Percentiles rank a stretch among this genome's conserved stretches.
Conservation (phyloP, 2,888 invertebrate genomes). For the Cerastis leucographa region DNA sequence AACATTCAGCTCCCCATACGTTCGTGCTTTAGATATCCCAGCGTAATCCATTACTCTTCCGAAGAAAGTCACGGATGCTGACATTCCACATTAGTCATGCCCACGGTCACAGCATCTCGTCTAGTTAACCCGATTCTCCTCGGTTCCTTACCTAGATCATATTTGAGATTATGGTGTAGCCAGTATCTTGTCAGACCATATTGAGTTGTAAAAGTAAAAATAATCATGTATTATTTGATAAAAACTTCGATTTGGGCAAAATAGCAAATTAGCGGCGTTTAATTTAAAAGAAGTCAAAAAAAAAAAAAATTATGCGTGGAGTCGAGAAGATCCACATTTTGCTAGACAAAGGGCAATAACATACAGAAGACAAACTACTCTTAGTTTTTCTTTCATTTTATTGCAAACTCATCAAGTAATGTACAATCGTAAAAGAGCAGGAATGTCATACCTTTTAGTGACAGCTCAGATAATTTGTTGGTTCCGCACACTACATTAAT, state of each 20-base stretch:
- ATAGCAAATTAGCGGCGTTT: background rate
- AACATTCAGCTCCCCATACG: background rate
- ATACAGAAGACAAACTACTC: background rate
- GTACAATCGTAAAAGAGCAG: background rate
- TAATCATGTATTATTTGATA: background rate
- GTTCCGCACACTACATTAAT: conserved; percentile 1
- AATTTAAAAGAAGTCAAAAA: too few relatives aligned
- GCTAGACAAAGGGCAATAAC: conserved; percentile 10
- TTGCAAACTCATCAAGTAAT: background rate
- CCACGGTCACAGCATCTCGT: conserved; percentile 33
- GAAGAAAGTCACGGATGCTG: conserved; percentile 18
- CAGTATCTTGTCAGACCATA: background rate
- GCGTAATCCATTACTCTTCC: conserved; percentile 21
- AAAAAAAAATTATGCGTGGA: too few relatives aligned
- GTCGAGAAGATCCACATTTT: background rate
- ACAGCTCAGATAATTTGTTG: background rate
- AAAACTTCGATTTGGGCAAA: background rate
- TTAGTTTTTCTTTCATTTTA: conserved; percentile 1
- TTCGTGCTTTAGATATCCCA: background rate
- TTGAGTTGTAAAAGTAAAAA: background rate
- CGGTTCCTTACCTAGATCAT: conserved; percentile 45
- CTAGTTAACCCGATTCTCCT: conserved; percentile 55
- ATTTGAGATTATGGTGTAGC: conserved; percentile 30
- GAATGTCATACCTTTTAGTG: background rate
- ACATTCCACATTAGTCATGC: conserved; percentile 60